Percentiles rank a stretch among this genome's conserved stretches.
Evolutionary conservation across 2,113 vertebrate genomes (phyloP).

Genomic region (Ranitomeya imitator): DNA sequence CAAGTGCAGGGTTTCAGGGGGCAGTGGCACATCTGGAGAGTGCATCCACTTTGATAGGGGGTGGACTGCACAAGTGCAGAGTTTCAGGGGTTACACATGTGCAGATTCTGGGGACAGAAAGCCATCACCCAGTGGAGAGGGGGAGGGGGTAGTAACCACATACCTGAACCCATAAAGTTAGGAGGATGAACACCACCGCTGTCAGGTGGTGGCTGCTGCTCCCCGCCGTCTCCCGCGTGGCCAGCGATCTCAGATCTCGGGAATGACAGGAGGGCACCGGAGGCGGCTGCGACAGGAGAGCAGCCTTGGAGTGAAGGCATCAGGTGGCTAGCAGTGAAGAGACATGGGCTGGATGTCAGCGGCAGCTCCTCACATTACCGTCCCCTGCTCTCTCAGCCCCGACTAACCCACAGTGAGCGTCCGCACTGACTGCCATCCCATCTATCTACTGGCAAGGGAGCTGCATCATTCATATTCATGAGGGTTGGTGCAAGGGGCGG

Average conservation of each 20-base stretch:
- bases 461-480: conserved; percentile 70
- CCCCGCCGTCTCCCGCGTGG: conserved; percentile 63
- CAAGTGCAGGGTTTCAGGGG: not conserved
- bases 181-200: conserved; percentile 65
- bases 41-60: not conserved
- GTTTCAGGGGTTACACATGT: not conserved
- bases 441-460: conserved; percentile 66
- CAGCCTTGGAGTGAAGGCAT: conserved; percentile 60
- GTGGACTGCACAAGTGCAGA: not conserved
- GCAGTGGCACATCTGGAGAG: too few relatives aligned
- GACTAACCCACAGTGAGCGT: conserved; percentile 66
- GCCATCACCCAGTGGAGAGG: not conserved
- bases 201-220: conserved; percentile 53
- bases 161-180: conserved; percentile 76
- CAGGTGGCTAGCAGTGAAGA: conserved; percentile 35
- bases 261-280: not conserved
- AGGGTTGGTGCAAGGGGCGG: conserved; percentile 60
- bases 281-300: not conserved
- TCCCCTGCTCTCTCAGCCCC: conserved; percentile 59
- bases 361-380: conserved; percentile 58
- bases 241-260: conserved; percentile 53
- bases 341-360: conserved; percentile 52
- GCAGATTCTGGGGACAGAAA: too few relatives aligned
- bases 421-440: conserved; percentile 68
- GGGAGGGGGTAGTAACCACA: conserved; percentile 28